Percentiles rank a stretch among this genome's conserved stretches.
These are phyloP conservation scores for Petaurus breviceps DNA, from an alignment of 2,113 vertebrate genomes.

Conservation along the genomic window DNA sequence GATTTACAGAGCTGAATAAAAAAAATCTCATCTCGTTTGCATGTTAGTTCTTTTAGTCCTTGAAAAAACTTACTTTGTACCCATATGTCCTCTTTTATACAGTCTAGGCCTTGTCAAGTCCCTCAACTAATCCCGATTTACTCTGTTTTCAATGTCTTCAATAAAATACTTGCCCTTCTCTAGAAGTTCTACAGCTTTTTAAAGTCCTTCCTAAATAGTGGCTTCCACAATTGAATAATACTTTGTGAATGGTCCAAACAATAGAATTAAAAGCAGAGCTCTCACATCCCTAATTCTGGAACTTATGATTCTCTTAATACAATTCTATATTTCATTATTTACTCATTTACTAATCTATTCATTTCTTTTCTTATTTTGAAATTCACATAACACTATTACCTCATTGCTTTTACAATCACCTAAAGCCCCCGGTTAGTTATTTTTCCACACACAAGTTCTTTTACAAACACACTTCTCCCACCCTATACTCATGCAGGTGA, in stretches of 20 bases:
- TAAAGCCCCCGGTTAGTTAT: background rate
- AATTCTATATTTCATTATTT: background rate
- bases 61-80: background rate
- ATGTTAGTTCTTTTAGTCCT: background rate
- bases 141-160: conserved; percentile 1
- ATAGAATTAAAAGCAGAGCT: background rate
- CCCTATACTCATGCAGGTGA: background rate
- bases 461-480: background rate
- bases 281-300: conserved; percentile 4
- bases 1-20: background rate
- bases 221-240: conserved; percentile 3
- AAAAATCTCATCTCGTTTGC: background rate
- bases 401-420: background rate
- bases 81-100: conserved; percentile 15
- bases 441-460: no score
- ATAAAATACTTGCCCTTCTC: background rate
- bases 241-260: background rate
- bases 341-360: background rate
- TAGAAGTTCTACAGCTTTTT: background rate
- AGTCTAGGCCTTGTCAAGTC: background rate
- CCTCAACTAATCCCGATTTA: background rate
- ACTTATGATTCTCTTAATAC: background rate
- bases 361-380: background rate
- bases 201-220: background rate
- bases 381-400: background rate